phyloP scores from a whole-genome alignment of 2,113 vertebrate species.

The Platycercus adscitus region DNA sequence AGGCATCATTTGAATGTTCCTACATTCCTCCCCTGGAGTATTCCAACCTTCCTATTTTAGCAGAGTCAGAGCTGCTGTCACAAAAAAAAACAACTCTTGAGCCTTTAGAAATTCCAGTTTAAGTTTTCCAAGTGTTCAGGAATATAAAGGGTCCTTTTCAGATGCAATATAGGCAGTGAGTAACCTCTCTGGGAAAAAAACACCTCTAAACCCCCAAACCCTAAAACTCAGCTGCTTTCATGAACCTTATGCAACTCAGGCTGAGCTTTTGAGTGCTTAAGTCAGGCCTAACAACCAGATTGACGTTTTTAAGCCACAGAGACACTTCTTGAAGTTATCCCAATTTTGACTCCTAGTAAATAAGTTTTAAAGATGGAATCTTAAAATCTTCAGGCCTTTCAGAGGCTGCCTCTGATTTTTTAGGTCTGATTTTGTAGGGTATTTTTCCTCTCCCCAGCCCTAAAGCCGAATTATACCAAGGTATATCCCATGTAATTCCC shows the following conservation, averaged over 20 bases:
- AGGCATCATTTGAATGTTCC: not conserved
- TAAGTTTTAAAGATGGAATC: constrained; percentile 19
- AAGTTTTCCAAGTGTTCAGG: not conserved
- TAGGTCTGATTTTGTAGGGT: not conserved
- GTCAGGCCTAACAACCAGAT: not conserved
- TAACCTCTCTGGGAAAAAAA: not conserved
- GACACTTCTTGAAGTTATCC: not conserved
- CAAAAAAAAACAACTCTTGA: not conserved
- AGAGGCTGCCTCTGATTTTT: not conserved
- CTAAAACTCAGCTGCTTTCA: not conserved
- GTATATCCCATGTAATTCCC: constrained; percentile 52
- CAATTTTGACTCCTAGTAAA: not conserved
- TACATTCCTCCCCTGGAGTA: not conserved
- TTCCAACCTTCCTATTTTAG: not conserved
- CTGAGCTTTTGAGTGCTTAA: not conserved
- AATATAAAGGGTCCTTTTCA: not conserved
- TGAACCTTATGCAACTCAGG: not conserved
- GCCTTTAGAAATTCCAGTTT: not conserved
- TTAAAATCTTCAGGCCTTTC: not conserved
- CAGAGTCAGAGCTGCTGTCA: not conserved
- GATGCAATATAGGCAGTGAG: not conserved
- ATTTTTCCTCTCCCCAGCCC: not conserved
- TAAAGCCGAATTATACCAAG: constrained; percentile 13
- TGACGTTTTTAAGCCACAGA: not conserved
- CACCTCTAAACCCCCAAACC: not conserved